Base-by-base conservation (phyloP, 1,140 invertebrate species). In the Macrosteles quadrilineatus region DNA sequence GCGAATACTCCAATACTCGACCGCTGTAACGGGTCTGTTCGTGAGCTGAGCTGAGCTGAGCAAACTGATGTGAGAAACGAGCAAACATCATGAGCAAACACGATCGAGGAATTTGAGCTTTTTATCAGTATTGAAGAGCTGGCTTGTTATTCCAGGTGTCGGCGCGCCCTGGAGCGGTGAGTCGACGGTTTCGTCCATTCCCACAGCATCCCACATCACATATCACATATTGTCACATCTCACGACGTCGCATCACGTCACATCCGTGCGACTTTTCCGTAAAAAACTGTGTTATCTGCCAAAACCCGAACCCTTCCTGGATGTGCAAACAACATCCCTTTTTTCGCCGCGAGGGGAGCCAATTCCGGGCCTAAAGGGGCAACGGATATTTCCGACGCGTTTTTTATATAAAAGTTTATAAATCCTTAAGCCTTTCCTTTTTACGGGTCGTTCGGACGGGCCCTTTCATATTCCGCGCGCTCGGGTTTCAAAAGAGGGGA, bases 401-500 rank as follows among this genome's bases (percentile, higher is more conserved):
- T 71, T 67, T 71, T 71, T 68, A 55, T 50, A 69, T 45, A 69
- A 36, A 64, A 69, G 55, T 62, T 69, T 63, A 67, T 67, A 70
- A 73, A 73, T 67, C 71, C 65, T 73, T 70, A 73, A 70, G 71
- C 71, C 71, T 70, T 73, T 73, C 64, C 45, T 73, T 70, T 70
- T 45, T 67, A 47, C 66, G 14, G 47, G 47, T 9, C 36, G 6
- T 17, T 19, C 47, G 47, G 47, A 50, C 55, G 71, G 63, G 67
- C 55, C 71, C 53, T 62, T 67, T 68, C 40, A 68, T 63, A 68
- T 40, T 43, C 29, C 40, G 68, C 53, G 67, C 50, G 53, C 68
- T 69, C 57, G 29, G 59, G 45, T 69, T 69, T 69, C 68, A 69
- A 69, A 69, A 64, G 59, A 69, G 68, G 65, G 57, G 59, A 59